A percentile compares a stretch with the other conserved stretches of the same genome.
phyloP scores from a whole-genome alignment of 2,113 vertebrate genomes.

The Ctenodactylus gundi region DNA sequence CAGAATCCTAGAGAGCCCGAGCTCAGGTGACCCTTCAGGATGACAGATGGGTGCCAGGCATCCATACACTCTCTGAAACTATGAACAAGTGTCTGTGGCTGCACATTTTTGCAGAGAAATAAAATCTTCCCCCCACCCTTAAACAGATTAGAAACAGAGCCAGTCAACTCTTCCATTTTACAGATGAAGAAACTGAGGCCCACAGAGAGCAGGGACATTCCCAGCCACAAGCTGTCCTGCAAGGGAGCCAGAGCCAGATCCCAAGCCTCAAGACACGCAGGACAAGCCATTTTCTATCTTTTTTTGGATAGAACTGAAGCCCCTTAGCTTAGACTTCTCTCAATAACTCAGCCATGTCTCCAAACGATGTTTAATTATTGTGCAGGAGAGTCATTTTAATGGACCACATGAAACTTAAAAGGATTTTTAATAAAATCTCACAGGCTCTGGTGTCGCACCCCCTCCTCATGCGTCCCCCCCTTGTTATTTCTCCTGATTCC shows the following conservation, averaged over 20 bases:
- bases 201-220: neutral
- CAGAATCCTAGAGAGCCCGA: neutral
- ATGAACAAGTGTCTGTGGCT: neutral
- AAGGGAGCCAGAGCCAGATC: neutral
- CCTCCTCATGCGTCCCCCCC: slow-evolving; percentile 48
- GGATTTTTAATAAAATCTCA: slow-evolving; percentile 84
- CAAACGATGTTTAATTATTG: slow-evolving; percentile 82
- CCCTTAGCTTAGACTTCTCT: slow-evolving; percentile 54
- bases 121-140: neutral
- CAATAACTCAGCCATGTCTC: slow-evolving; percentile 77
- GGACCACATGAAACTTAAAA: slow-evolving; percentile 77
- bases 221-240: neutral
- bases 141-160: neutral
- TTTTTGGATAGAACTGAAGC: neutral
- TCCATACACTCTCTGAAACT: neutral
- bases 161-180: neutral
- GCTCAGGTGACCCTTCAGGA: neutral
- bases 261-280: neutral
- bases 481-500: slow-evolving; percentile 78
- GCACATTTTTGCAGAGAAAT: neutral
- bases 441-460: slow-evolving; percentile 64
- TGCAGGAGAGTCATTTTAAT: slow-evolving; percentile 78
- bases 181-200: neutral
- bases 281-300: neutral
- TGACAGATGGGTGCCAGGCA: neutral